phyloP scores from a whole-genome alignment of 2,888 invertebrate genomes.

The Choreutis nemorana region DNA sequence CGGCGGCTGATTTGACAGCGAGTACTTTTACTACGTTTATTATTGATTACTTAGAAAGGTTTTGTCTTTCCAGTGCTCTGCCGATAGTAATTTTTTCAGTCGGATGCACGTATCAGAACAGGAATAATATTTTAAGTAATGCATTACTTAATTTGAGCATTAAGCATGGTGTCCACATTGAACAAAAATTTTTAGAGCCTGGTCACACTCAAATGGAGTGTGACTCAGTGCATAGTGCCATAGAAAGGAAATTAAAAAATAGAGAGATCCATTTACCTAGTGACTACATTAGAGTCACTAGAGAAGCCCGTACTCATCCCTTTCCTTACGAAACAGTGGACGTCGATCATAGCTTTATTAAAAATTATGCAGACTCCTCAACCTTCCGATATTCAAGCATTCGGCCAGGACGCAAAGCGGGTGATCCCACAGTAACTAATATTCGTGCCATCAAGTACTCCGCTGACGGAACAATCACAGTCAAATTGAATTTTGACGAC shows the following conservation, averaged over 20 bases:
- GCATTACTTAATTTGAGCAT: slow-evolving; percentile 11
- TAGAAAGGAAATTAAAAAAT: slow-evolving; percentile 6
- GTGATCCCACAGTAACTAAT: slow-evolving; percentile 11
- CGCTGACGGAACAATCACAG: slow-evolving; percentile 7
- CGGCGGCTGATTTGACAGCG: slow-evolving; percentile 10
- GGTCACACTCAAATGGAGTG: slow-evolving; percentile 30
- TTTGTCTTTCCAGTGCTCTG: slow-evolving; percentile 9
- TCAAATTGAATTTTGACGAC: slow-evolving; percentile 11
- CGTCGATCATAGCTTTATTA: slow-evolving; percentile 9
- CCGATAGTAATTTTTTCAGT: slow-evolving; percentile 11
- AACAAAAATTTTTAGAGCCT: slow-evolving; percentile 20
- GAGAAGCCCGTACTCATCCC: slow-evolving; percentile 8
- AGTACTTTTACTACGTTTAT: slow-evolving; percentile 13
- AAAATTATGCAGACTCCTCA: slow-evolving; percentile 8
- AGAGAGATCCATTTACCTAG: slow-evolving; percentile 9
- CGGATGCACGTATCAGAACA: slow-evolving; percentile 16
- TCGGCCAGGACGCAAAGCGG: slow-evolving; percentile 10
- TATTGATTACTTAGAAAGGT: slow-evolving; percentile 11
- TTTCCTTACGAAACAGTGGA: slow-evolving; percentile 8
- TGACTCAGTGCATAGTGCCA: slow-evolving; percentile 14
- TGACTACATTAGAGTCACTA: slow-evolving; percentile 8
- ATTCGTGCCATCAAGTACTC: slow-evolving; percentile 10
- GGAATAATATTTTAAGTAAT: slow-evolving; percentile 10
- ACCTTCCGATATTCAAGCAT: slow-evolving; percentile 10
- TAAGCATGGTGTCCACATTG: slow-evolving; percentile 9